Conservation (phyloP, 2,113 vertebrate species). For the Phalacrocorax brasilianus region DNA sequence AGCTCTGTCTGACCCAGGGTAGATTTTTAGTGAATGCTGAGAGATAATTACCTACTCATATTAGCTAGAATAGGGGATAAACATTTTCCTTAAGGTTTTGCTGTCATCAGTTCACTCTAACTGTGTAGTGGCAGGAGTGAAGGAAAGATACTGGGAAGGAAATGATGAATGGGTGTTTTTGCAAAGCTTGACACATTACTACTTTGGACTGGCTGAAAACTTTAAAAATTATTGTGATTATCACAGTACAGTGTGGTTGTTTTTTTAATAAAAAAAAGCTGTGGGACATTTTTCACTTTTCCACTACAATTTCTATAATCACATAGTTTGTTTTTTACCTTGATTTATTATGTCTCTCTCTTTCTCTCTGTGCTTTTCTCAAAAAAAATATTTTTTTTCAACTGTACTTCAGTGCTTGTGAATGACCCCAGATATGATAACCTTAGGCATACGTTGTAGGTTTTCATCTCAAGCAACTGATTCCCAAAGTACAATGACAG, state of each 20-base stretch:
- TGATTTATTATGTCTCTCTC: conserved; percentile 60
- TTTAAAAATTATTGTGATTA: neutral
- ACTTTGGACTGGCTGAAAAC: conserved; percentile 21
- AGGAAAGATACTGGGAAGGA: conserved; percentile 19
- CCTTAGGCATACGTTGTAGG: conserved; percentile 13
- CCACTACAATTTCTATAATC: neutral
- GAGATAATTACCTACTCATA: neutral
- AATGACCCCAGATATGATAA: conserved; percentile 62
- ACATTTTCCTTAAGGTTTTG: neutral
- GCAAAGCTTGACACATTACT: conserved; percentile 17
- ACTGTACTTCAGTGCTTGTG: neutral
- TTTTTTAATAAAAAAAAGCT: conserved; percentile 52
- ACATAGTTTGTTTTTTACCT: neutral
- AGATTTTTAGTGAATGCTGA: neutral
- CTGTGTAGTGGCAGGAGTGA: neutral
- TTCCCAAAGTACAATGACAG: conserved; percentile 76
- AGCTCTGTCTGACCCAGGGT: neutral
- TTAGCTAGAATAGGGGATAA: neutral
- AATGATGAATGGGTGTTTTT: conserved; percentile 44
- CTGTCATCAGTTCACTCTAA: conserved; percentile 5
- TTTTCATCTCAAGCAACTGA: conserved; percentile 37
- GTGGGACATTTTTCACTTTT: conserved; percentile 12
- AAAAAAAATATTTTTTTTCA: neutral
- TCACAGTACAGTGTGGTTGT: conserved; percentile 19
- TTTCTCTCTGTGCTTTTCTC: neutral